Base-by-base conservation (phyloP, 2,797 vertebrate species). In the Bucorvus abyssinicus region DNA sequence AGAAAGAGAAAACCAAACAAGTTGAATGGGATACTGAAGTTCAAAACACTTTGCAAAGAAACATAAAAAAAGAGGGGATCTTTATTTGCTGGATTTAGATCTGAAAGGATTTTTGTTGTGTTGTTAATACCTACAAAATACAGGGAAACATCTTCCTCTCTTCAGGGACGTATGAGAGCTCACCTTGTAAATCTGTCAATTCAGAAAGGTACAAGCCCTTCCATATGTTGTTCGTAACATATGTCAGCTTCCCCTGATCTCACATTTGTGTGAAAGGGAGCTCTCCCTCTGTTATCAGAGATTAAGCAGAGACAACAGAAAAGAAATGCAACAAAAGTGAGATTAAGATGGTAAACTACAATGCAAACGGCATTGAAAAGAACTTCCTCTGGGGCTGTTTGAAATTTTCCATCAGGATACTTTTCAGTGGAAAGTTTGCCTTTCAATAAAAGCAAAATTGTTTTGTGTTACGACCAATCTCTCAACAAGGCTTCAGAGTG, bases 381-480 rank as follows among this genome's bases (percentile, higher is more conserved):
- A 87, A 47, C 56, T 74, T 93, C 61, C n/a, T 92, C n/a, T 78
- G 68, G 47, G 94, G 32, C 77, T 77, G 70, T 67, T 87, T 90
- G 88, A 91, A 92, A 79, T 94, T 95, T 97, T 95, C 93, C 92
- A 90, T 92, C 63, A 79, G 93, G 84, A 92, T 63, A 69, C 94
- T 89, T 86, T 89, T 90, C 94, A 94, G 81, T 94, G 89, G 90
- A 95, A 95, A 95, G 69, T 68, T 56, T 68, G 90, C 56, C 45
- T 90, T 84, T 83, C 55, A 68, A 55, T 80, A 79, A 80, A 67
- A 64, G 68, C 52, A 60, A 77, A 87, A 75, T 84, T 63, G 15
- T 81, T 90, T 60, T 80, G 59, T 80, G 27, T 79, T 95, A 80
- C 21, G 60, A 77, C 86, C 90, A 61, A 27, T 67, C 64, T 92